These are phyloP conservation scores for Phrynocephalus forsythii DNA, from an alignment of 2,797 vertebrate species.

Conservation along the genomic window DNA sequence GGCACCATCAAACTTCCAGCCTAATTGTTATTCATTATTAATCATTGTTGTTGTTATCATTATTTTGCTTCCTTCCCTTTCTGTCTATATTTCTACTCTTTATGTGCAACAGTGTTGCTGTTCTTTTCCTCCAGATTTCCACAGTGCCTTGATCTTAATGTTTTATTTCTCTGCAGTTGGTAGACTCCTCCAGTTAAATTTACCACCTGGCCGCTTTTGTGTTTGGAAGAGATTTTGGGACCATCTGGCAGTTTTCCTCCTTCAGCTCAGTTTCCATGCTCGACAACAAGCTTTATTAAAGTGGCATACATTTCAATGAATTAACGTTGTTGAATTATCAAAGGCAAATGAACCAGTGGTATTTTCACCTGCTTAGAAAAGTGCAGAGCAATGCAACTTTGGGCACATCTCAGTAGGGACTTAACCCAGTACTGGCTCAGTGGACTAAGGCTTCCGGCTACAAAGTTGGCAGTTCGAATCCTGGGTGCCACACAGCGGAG, in stretches of 20 bases:
- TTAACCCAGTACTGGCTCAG: not conserved
- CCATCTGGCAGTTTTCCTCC: not conserved
- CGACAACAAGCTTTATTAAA: not conserved
- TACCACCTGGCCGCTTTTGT: not conserved
- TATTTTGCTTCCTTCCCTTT: not conserved
- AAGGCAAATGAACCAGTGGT: not conserved
- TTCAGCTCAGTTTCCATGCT: not conserved
- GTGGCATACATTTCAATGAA: constrained; percentile 18
- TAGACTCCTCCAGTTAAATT: not conserved
- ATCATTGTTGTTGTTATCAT: too few relatives aligned
- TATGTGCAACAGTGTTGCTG: not conserved
- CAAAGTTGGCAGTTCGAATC: too few relatives aligned
- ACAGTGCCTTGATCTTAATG: not conserved
- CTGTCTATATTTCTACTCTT: not conserved
- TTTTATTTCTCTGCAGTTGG: not conserved
- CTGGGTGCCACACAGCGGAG: too few relatives aligned
- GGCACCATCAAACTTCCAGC: too few relatives aligned
- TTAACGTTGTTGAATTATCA: not conserved
- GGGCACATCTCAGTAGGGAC: not conserved
- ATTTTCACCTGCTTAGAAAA: not conserved
- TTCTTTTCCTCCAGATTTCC: not conserved
- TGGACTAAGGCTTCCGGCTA: too few relatives aligned
- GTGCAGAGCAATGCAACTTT: not conserved
- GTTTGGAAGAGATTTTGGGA: not conserved
- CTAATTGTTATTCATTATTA: too few relatives aligned